Base-by-base conservation (phyloP, 2,113 vertebrate genomes). In the Lonchura striata region DNA sequence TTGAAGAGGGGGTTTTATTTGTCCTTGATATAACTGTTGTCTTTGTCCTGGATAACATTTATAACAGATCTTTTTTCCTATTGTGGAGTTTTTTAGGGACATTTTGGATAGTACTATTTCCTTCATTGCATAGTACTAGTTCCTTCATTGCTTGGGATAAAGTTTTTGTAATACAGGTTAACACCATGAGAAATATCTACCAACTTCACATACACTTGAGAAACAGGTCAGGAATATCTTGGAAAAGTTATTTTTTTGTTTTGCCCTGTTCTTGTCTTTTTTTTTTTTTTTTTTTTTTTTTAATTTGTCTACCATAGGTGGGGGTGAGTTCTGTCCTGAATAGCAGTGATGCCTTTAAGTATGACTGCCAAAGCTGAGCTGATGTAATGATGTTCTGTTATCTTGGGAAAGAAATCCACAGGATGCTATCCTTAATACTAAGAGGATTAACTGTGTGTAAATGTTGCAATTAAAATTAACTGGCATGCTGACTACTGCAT, bases 371-470 rank as follows among this genome's bases (percentile, higher is more conserved):
- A 56, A 94, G n/a, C 59, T 9, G 3, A 22, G 52, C 68, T 76
- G 44, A 44, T 83, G 28, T 61, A n/a, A 52, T 74, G 46, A 76
- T 3, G 2, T 64, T 76, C 44, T 65, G 18, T 82, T 94, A 57
- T 64, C 35, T 49, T 53, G 59, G 54, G 72, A 90, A 63, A 89
- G 63, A 92, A 94, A 91, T 82, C 83, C 78, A 30, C 37, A 54
- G 83, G 76, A 79, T 76, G 30, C 39, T 82, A 33, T 92, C 52
- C 37, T 46, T 89, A 68, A 79, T 59, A 35, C 77, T 91, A 71
- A 90, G 71, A 22, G 20, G 91, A 95, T 95, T 93, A 95, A 84
- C 75, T 20, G 64, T 86, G 65, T 94, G 64, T 92, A 92, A 96
- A 92, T 54, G 49, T 52, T 91, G 88, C 61, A 37, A n/a, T 65